Conservation (phyloP, 2,113 vertebrate species). For the Taurulus bubalis region DNA sequence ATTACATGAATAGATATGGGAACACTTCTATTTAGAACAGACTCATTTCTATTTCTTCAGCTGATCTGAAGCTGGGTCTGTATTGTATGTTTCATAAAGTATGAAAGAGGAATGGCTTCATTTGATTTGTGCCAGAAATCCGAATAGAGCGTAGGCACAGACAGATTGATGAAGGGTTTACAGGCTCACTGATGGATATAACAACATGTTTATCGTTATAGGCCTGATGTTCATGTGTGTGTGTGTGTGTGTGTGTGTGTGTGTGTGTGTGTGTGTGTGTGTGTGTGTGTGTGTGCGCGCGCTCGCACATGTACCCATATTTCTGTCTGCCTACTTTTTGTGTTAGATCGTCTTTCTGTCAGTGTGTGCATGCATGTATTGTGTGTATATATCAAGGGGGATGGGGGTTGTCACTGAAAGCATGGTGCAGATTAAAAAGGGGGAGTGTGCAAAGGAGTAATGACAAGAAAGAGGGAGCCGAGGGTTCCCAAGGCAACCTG, state of each 20-base stretch:
- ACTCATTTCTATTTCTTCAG: neutral
- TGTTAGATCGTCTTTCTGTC: slow-evolving; percentile 46
- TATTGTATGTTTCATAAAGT: neutral
- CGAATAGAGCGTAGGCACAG: slow-evolving; percentile 22
- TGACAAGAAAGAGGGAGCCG: slow-evolving; percentile 73
- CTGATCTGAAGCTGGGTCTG: neutral
- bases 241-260: slow-evolving; percentile 9
- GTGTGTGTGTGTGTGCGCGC: too few relatives aligned
- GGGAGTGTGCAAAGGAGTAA: slow-evolving; percentile 61
- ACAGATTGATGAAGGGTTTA: slow-evolving; percentile 53
- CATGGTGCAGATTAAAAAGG: slow-evolving; percentile 72
- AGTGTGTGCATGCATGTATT: slow-evolving; percentile 57
- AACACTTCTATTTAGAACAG: neutral
- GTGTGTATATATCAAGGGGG: slow-evolving; percentile 66
- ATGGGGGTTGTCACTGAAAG: slow-evolving; percentile 67
- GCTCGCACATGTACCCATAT: slow-evolving; percentile 9
- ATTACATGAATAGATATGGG: neutral
- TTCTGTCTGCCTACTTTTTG: slow-evolving; percentile 32
- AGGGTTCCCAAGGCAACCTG: slow-evolving; percentile 84
- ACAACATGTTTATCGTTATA: slow-evolving; percentile 54
- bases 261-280: slow-evolving; percentile 24
- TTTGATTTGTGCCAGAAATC: slow-evolving; percentile 49
- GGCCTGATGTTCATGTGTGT: slow-evolving; percentile 29
- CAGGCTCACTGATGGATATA: slow-evolving; percentile 53
- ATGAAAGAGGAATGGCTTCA: slow-evolving; percentile 13